Conservation (phyloP, 2,797 vertebrate genomes). For the Pseudomugil gertrudae region DNA sequence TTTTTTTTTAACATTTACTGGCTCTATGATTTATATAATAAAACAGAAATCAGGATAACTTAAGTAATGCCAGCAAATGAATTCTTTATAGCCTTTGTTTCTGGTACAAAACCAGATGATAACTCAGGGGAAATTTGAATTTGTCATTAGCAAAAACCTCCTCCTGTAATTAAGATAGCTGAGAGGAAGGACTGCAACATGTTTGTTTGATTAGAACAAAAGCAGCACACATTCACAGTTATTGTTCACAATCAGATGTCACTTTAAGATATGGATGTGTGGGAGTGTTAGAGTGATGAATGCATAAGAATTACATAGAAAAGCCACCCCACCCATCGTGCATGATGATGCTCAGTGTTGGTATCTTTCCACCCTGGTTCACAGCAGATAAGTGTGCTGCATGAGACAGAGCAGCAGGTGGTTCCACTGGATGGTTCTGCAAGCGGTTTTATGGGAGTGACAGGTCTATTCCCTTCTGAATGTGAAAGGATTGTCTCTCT, state of each 20-base stretch:
- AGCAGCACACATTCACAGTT: neutral
- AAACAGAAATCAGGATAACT: neutral
- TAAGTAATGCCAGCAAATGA: neutral
- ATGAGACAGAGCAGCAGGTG: slow-evolving; percentile 42
- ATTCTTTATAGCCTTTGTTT: neutral
- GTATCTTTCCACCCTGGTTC: slow-evolving; percentile 56
- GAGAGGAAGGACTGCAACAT: slow-evolving; percentile 5
- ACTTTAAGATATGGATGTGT: slow-evolving; percentile 25
- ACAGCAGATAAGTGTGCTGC: slow-evolving; percentile 55
- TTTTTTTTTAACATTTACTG: no score
- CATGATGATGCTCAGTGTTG: slow-evolving; percentile 27
- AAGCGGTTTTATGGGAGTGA: slow-evolving; percentile 64
- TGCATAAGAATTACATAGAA: slow-evolving; percentile 20
- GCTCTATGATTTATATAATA: slow-evolving; percentile 2
- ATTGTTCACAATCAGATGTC: slow-evolving; percentile 23
- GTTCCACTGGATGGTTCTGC: slow-evolving; percentile 71
- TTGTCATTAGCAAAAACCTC: slow-evolving; percentile 5
- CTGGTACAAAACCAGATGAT: slow-evolving; percentile 3
- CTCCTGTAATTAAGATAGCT: slow-evolving; percentile 3
- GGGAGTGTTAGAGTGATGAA: slow-evolving; percentile 12
- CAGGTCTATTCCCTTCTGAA: slow-evolving; percentile 73
- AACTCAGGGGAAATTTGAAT: slow-evolving; percentile 14
- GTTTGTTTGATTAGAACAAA: slow-evolving; percentile 22
- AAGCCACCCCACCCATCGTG: slow-evolving; percentile 21
- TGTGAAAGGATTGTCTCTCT: slow-evolving; percentile 70